Evolutionary conservation across 2,797 vertebrate genomes (phyloP), one percentile per base, ranked within the genome.

Genomic region (Notolepis coatsorum): DNA sequence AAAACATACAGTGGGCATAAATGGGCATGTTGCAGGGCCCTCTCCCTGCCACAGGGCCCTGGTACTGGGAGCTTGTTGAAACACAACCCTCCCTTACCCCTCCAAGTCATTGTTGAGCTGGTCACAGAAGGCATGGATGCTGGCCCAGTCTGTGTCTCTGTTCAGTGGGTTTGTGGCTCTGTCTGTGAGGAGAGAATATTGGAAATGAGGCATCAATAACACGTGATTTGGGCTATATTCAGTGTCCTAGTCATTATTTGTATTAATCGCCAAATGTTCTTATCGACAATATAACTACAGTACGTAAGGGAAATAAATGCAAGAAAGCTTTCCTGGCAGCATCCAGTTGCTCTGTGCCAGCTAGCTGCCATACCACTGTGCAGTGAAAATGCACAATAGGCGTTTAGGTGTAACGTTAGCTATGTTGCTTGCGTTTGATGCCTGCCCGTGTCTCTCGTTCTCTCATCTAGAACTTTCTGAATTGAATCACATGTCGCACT

Each of bases 101-200:
- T 99, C 97, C 12, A 97, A 77, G 63, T 99, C 97, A 84, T 94
- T 94, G 84, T 95, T 97, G 79, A 99, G 96, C 79, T 97, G 96
- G 57, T 98, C 95, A 28, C 97, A 99, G 89, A 99, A 99, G 1
- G 93, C 91, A 30, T 95, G 91, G 84, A 99, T 97, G 76, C 94
- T 93, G 57, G 93, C 93, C 97, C 97, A 98, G 80, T 98, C 94
- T 18, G 95, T 90, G 53, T 97, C 96, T 86, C 94, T 95, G 89
- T 98, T 99, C 9, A 98, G 88, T 13, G 97, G 97, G 70, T 97
- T 99, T 20, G 97, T 99, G 9, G 97, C 97, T 91, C 89, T 94
- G 84, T 99, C 97, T 99, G 89, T 0, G 81, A 85, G 12, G 8
- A 1, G 2, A 73, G 28, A 15, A 65, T 25, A 74, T 31, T 1